Base-by-base conservation (phyloP, 2,888 invertebrate species). In the Cataglyphis rosenhaueri region DNA sequence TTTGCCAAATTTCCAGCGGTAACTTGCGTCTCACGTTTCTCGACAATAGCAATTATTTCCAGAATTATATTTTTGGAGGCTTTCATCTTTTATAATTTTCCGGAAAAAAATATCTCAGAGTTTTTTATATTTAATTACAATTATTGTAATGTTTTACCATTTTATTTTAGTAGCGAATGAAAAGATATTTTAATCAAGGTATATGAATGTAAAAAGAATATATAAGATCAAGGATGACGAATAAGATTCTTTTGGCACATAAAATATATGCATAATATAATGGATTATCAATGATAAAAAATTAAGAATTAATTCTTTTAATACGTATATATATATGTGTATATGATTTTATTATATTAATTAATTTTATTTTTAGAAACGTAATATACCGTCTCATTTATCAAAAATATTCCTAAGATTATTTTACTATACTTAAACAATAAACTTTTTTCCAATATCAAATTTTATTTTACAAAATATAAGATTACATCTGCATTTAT, bases 1-100 rank as follows among this genome's bases (percentile, higher is more conserved):
- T 84, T 88, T 74, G 84, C 79, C 82, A 70, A 87, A 86, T 88
- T 86, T 65, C 83, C 44, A 82, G 71, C 75, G 83, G 82, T 86
- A 38, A 38, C 82, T 88, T 82, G 85, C 83, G 79, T 57, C 41
- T 55, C 12, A 10, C 57, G 18, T 70, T 29, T 41, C 18, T 68
- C 32, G 3, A 1, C 41, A n/a, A 5, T 41, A 41, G 21, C n/a
- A 15, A 68, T 78, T 78, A 57, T 21, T 70, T 57, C 6, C 25
- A 0, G 35, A 32, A 52, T 25, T 73, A n/a, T 4, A 41, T 61
- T 29, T 52, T 70, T 44, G 8, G 1, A 57, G 52, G 25, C n/a
- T 73, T 74, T 62, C 29, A 1, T 29, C n/a, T 8, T 6, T 52
- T n/a, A 1, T 52, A n/a, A 52, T 52, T 52, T 52, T n/a, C n/a